A percentile compares a stretch with the other conserved stretches of the same genome.
These are phyloP conservation scores for Melanostigma gelatinosum DNA, from an alignment of 2,113 vertebrate species.

Conservation along the genomic window DNA sequence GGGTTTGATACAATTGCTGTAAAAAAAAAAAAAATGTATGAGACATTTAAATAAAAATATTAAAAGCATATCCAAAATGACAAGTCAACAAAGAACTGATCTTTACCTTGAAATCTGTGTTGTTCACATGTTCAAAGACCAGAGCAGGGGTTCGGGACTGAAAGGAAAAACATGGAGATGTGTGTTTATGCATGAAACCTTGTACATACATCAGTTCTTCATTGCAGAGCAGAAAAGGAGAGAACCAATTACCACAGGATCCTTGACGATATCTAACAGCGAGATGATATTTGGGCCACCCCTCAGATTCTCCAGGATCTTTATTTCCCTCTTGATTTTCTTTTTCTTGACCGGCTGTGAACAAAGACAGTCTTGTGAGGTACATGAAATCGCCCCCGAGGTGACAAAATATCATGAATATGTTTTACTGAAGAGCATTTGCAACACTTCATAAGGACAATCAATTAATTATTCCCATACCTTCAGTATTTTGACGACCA, in stretches of 20 bases:
- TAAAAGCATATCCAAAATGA: neutral
- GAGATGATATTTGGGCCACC: conserved; percentile 90
- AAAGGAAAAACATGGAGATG: neutral
- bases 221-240: neutral
- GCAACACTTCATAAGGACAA: neutral
- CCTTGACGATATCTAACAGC: conserved; percentile 90
- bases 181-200: neutral
- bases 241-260: conserved; percentile 85
- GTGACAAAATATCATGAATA: neutral
- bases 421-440: neutral
- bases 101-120: conserved; percentile 90
- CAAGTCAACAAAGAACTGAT: neutral
- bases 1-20: conserved; percentile 90
- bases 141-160: conserved; percentile 90
- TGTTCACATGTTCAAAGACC: conserved; percentile 91
- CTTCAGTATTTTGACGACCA: conserved; percentile 99
- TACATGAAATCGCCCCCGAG: neutral
- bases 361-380: conserved; percentile 2
- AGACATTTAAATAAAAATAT: neutral
- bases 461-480: conserved; percentile 69
- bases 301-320: conserved; percentile 89
- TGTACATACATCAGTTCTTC: neutral
- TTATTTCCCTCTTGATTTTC: conserved; percentile 92
- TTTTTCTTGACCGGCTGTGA: conserved; percentile 90
- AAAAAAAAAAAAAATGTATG: neutral